Evolutionary conservation across 2,113 vertebrate species (phyloP), one percentile per base, ranked within the genome.

Genomic region (Sporophila hypoxantha): DNA sequence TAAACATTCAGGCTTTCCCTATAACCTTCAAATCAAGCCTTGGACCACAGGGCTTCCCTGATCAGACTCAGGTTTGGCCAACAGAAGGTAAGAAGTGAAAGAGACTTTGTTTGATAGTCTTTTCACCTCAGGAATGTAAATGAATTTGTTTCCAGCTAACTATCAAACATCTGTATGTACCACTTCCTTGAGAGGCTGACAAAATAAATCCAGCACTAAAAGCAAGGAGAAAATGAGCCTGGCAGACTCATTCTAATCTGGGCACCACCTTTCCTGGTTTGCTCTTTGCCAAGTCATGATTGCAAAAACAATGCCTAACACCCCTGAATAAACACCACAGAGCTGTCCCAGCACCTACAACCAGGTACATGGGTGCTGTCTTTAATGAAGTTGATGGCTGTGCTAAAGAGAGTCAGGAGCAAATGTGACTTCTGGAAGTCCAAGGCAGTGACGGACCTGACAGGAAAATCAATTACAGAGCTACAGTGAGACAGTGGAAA

Each of bases 191-290:
- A 95, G 84, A 94, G 88, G 56, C 83, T 94, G 93, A 93, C 90
- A 95, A 93, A 95, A 96, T 57, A 88, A 93, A 92, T 68, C 89
- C 77, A 91, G 73, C 82, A 60, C 36, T 88, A 85, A 93, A 91
- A 93, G 55, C 44, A 69, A 92, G 92, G 90, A 76, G 86, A 96
- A 96, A 96, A 94, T 34, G 42, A 88, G 85, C 73, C 84, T 90
- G 87, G 90, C 82, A 95, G 93, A 76, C 76, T 78, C 61, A 46
- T 92, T 93, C 77, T 90, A 22, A 0, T 90, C 87, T 84, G 76
- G 86, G 60, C 87, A 85, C 67, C 65, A 64, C 68, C 52, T 93
- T 87, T 94, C 60, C 77, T 86, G 49, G 8, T 77, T 83, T 83
- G 56, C 61, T 62, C 52, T 73, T 95, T 95, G 90, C 92, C 88